Base-by-base conservation (phyloP, 2,888 invertebrate genomes). In the Bombylius discolor region DNA sequence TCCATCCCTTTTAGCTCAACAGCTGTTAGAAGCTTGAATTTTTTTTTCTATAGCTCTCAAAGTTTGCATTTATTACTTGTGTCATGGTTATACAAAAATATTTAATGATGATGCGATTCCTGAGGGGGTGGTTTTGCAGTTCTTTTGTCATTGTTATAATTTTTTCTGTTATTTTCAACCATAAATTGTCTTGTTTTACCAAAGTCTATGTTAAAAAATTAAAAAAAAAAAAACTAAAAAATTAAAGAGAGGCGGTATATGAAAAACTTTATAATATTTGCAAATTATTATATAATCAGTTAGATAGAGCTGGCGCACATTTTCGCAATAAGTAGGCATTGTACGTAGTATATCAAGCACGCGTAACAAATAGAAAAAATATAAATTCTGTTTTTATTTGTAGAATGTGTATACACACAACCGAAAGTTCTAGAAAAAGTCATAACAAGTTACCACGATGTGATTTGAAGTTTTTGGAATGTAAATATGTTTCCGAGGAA, bases 341-440 rank as follows among this genome's bases (percentile, higher is more conserved):
- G 32, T 52, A 55, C 39, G 11, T 49, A 36, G 49, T 44, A 47
- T 34, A 52, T 33, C 44, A 55, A 31, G 51, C 55, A 55, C 51
- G 55, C 55, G 55, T 55, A 51, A 47, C 55, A 47, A 47, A 47
- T 55, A 51, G 39, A 51, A 55, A 32, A 11, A 23, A 23, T 23
- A 23, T 23, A 3, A 23, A 3, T 23, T 3, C 23, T 23, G 1
- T 23, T 23, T 23, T 23, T 23, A 2, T 23, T 23, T n/a, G n/a
- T n/a, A n/a, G n/a, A n/a, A n/a, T 23, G 1, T 23, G 23, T 23
- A 23, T 23, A 23, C 23, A 23, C 23, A 23, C 3, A 23, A 23
- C 23, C 23, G 23, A 23, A 23, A 23, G 23, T 23, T 23, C 23
- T 23, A 3, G 2, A 23, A 23, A 23, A 23, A 23, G 23, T 23